A percentile compares a stretch with the other conserved stretches of the same genome.
These are phyloP conservation scores for Melanotaenia pygmaea DNA, from an alignment of 2,797 vertebrate species.

Conservation along the genomic window DNA sequence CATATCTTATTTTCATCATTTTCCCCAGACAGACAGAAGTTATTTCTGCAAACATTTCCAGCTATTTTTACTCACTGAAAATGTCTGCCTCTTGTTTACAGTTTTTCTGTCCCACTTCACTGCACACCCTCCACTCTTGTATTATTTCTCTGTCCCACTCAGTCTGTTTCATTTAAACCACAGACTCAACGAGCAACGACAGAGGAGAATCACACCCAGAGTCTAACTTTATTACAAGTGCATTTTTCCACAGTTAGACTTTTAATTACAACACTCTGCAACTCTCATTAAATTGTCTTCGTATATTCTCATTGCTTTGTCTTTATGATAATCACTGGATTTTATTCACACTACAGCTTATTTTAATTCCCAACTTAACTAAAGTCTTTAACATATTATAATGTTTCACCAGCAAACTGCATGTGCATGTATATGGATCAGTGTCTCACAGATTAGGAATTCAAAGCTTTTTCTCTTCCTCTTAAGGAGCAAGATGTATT, in stretches of 20 bases:
- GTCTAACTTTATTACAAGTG: constrained; percentile 28
- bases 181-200: constrained; percentile 52
- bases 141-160: constrained; percentile 27
- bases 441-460: not conserved
- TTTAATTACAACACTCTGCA: constrained; percentile 34
- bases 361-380: not conserved
- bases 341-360: not conserved
- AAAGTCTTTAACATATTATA: not conserved
- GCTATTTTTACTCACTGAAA: constrained; percentile 62
- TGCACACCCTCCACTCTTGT: constrained; percentile 26
- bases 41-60: constrained; percentile 66
- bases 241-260: constrained; percentile 50
- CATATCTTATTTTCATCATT: constrained; percentile 43
- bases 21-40: constrained; percentile 46
- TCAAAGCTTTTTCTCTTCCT: not conserved
- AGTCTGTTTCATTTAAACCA: constrained; percentile 27
- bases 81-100: constrained; percentile 55
- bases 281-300: constrained; percentile 2
- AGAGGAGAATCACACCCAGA: constrained; percentile 47
- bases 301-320: constrained; percentile 13
- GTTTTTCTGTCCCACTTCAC: constrained; percentile 39
- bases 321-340: not conserved
- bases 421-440: not conserved
- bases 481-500: not conserved
- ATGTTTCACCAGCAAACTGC: constrained; percentile 2